Evolutionary conservation across 1,140 invertebrate genomes (phyloP), one percentile per base, ranked within the genome.

Genomic region (Vanessa atalanta): DNA sequence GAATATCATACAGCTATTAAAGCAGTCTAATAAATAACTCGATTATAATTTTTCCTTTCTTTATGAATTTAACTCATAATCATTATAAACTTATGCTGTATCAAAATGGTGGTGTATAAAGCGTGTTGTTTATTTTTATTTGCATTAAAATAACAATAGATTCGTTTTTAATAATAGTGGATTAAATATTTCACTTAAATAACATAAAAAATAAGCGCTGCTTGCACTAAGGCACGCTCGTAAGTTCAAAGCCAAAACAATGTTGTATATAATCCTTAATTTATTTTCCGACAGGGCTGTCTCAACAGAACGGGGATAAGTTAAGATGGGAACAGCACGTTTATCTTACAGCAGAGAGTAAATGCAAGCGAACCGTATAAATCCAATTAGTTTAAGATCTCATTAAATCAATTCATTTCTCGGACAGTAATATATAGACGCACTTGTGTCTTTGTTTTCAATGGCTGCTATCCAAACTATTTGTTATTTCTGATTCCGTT

Each of bases 391-490:
- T 86, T 89, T 87, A 89, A 86, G 82, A 87, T 88, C 87, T 87
- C 84, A 85, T 88, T 91, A 90, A 90, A 91, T 90, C 90, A 91
- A 90, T 87, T 88, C 86, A 84, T 87, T 88, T 81, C 82, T 78
- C 71, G 72, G 87, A 88, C 87, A 89, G 83, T 87, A 87, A 89
- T 85, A 83, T 87, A 90, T 89, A 80, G 83, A 67, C 78, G 78
- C 77, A 76, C 82, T 78, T 76, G 75, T 84, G 79, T 86, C 86
- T 89, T 89, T 91, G 87, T 89, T 86, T 88, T 83, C 82, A 79
- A 86, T 91, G 89, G 88, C 88, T 84, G 77, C 82, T 78, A 86
- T 91, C 90, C 89, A 91, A 91, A 90, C 87, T 91, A 90, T 89
- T 89, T 89, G 85, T 92, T 88, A 85, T 90, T 86, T 84, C 76